Base-by-base conservation (phyloP, 2,888 invertebrate species). In the Tachina grossa region DNA sequence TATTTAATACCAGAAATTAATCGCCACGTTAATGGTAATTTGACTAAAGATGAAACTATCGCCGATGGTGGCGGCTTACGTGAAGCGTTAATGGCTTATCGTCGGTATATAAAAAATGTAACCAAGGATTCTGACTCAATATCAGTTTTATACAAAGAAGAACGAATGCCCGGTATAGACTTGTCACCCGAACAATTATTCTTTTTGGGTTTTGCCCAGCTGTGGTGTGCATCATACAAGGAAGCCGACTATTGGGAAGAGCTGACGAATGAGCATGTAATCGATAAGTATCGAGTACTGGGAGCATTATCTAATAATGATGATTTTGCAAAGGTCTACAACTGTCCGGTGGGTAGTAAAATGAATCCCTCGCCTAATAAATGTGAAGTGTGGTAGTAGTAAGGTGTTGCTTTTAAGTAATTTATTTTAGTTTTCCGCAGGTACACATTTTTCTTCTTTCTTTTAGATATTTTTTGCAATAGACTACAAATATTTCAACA, bases 111-210 rank as follows among this genome's bases (percentile, higher is more conserved):
- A 51, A 91, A 92, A 47, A 84, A 88, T 14, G 59, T 85, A 2
- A 72, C 51, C 0, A 85, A 68, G 45, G 79, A 65, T n/a, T 68
- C 78, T 0, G 47, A 82, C 1, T 61, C 68, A 14, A 22, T 82
- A 41, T 57, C 63, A 10, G 41, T 57, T 43, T 72, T 84, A 1
- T 66, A 81, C 14, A 87, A 81, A 14, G 82, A 84, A 22, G 92
- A 92, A 51, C 87, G 88, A 49, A 90, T 92, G 87, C 91, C 92
- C 0, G 92, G 92, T 0, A 8, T 92, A 51, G 88, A 91, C 71
- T 80, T 91, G 4, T 89, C 89, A 0, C 90, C 92, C 0, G 92
- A 92, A n/a, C 92, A 92, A 68, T 63, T 90, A 4, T 92, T 92
- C 72, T 92, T 90, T 61, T 72, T 92, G 9, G 90, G 92, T 2